Evolutionary conservation across 2,797 vertebrate species (phyloP).

Genomic region (Lagorchestes hirsutus): DNA sequence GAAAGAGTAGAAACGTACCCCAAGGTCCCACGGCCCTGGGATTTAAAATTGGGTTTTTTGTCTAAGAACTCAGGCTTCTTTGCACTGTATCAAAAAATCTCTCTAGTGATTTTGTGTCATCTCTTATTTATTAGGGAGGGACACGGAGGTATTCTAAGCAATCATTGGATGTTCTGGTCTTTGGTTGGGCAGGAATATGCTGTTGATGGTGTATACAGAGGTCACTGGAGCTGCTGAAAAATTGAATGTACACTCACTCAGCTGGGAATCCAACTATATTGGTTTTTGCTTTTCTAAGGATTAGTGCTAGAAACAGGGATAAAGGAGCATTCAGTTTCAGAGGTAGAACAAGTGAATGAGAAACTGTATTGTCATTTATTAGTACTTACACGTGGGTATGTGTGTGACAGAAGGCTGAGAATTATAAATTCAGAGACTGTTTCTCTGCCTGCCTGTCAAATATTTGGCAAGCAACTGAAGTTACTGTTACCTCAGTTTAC

Average conservation of each 20-base stretch:
- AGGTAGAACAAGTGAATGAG: not conserved
- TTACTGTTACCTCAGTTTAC: not conserved
- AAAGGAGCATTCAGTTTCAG: conserved; percentile 1
- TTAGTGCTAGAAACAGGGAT: conserved; percentile 13
- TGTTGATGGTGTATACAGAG: not conserved
- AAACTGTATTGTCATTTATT: conserved; percentile 21
- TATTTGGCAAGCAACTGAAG: not conserved
- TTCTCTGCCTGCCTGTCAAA: not conserved
- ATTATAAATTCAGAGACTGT: not conserved
- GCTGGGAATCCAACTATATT: conserved; percentile 21
- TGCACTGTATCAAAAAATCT: not conserved
- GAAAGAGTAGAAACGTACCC: not conserved
- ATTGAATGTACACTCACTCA: not conserved
- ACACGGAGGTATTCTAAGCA: not conserved
- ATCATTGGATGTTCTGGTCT: not conserved
- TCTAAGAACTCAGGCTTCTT: not conserved
- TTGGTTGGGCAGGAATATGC: not conserved
- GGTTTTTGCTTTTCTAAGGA: conserved; percentile 18
- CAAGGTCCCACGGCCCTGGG: not conserved
- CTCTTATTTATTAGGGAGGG: not conserved
- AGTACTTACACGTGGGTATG: not conserved
- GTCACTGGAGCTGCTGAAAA: not conserved
- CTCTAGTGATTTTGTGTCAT: not conserved
- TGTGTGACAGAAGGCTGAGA: not conserved
- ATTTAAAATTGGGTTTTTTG: not conserved